These are phyloP conservation scores for Myotis yumanensis DNA, from an alignment of 2,113 vertebrate species.

Conservation along the genomic window DNA sequence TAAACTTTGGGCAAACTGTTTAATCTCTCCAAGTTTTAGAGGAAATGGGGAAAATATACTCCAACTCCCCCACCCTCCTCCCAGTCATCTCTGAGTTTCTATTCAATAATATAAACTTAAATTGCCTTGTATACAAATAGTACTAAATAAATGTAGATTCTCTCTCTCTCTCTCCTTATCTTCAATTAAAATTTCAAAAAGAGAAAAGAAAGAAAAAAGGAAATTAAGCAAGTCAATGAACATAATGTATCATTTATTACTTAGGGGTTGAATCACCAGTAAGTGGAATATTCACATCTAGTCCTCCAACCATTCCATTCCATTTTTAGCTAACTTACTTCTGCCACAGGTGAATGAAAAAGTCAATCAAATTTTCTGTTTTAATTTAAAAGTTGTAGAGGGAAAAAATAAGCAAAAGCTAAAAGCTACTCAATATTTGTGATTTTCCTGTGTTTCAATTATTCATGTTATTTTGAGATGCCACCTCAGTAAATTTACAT, in stretches of 20 bases:
- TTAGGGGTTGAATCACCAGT: background rate
- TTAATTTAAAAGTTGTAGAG: background rate
- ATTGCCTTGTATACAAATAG: background rate
- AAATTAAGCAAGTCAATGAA: background rate
- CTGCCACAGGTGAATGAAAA: background rate
- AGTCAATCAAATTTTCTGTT: background rate
- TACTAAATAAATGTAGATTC: background rate
- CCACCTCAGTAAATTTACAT: background rate
- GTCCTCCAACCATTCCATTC: background rate
- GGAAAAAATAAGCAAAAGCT: slow-evolving; percentile 5
- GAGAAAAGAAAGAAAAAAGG: background rate
- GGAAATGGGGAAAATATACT: background rate
- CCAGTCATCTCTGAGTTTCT: background rate
- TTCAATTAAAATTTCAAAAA: slow-evolving; percentile 23
- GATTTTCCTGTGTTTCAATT: slow-evolving; percentile 6
- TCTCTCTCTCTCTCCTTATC: slow-evolving; percentile 6
- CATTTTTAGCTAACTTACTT: background rate
- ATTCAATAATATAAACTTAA: background rate
- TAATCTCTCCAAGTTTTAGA: background rate
- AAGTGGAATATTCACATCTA: background rate
- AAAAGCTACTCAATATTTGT: background rate
- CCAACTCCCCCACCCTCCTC: too few species aligned
- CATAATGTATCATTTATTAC: background rate
- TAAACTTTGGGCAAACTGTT: background rate
- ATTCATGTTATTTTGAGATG: slow-evolving; percentile 36